Base-by-base conservation (phyloP, 2,797 vertebrate genomes). In the Arctocebus calabarensis region DNA sequence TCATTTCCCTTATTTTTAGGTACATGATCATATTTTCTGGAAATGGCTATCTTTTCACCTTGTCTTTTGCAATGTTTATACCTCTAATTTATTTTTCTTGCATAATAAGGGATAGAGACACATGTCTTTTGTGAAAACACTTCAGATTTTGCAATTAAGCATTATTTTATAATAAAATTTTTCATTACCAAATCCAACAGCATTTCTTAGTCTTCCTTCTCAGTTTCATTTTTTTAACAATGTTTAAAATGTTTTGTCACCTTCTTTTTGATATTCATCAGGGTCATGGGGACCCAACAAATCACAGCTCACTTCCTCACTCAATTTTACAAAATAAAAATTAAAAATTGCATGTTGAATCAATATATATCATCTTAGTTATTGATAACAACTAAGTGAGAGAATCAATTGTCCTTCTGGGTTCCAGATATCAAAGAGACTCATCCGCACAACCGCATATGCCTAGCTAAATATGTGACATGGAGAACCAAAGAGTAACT, bases 81-180 rank as follows among this genome's bases (percentile, higher is more conserved):
- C 34, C 3, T 91, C 29, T 40, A 79, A 59, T 57, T 91, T 79
- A 84, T 85, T 82, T 71, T 70, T 93, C 62, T 93, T 84, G 6
- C n/a, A 43, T 82, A 55, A 61, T 48, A 93, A 10, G 11, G 7
- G 10, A 57, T 23, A 90, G 2, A 45, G 7, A 12, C 3, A 45
- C 7, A 7, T 85, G 25, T 73, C n/a, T 73, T 66, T 48, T 77
- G n/a, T 17, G 74, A 20, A 0, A 37, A 10, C n/a, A 57, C 73
- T 1, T 32, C 66, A 34, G 12, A 82, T 74, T 86, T 25, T n/a
- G 91, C 95, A 89, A 81, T 75, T 85, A 73, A 90, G 10, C 8
- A 91, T 0, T 59, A 57, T 62, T 88, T 78, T 74, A 59, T n/a
- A 45, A 55, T 57, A 85, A 74, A 43, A n/a, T 22, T 19, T 59